Evolutionary conservation across 2,113 vertebrate species (phyloP), one percentile per base, ranked within the genome.

Genomic region (Callorhinus ursinus): DNA sequence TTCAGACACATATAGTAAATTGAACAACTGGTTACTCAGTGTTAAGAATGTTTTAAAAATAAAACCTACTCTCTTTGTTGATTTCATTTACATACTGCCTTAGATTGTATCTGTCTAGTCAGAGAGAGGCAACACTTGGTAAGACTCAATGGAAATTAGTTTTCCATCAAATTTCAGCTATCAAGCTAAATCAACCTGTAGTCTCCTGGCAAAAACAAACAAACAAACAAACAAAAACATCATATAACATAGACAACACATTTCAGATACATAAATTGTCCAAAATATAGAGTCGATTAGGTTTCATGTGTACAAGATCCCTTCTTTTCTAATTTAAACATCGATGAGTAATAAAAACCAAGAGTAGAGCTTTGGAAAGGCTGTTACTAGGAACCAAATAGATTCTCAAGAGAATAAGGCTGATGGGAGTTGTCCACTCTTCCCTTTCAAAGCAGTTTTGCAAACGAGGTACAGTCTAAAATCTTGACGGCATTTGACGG

Each of bases 241-340:
- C 98, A 98, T 98, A 98, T 98, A 98, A 99, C 98, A 99, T 98
- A 99, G 98, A 99, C 98, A 99, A 98, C 97, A 99, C 97, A 98
- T 98, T 98, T 98, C 98, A 98, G 98, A 99, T 99, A 99, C 99
- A 99, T 98, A 99, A 99, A 99, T 99, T 99, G 99, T 99, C 99
- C 99, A 99, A 99, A 99, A 99, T 96, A 98, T 98, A 98, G 97
- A 98, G 98, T 96, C 88, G 98, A 94, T 96, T 98, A 96, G 80
- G 96, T 98, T 98, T 98, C 90, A 97, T 97, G 97, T 95, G 97
- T 98, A 99, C 98, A 98, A 98, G 97, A 88, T 98, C 96, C 96
- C 36, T 98, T 98, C 94, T 97, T 97, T 63, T 81, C 72, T 96
- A 92, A 86, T 95, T 98, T 65, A 95, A 85, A 93, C 51, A 95